A percentile compares a stretch with the other conserved stretches of the same genome.
phyloP scores from a whole-genome alignment of 2,888 invertebrate species.

The Apoda limacodes region DNA sequence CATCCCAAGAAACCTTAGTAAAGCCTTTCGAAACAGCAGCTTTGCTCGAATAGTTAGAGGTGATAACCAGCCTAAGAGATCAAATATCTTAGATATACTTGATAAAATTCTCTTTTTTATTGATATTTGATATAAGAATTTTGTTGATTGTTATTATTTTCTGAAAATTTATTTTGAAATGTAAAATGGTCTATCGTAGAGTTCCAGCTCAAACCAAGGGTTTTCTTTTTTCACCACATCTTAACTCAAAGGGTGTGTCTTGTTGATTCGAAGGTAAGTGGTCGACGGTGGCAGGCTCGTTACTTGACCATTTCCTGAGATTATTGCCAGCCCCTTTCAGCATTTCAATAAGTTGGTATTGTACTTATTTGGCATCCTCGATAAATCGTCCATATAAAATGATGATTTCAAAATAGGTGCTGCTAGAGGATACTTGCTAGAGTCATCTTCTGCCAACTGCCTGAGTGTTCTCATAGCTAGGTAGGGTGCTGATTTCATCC shows the following conservation, averaged over 20 bases:
- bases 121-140: neutral
- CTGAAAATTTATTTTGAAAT: no score
- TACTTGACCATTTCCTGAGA: no score
- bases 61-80: slow-evolving; percentile 15
- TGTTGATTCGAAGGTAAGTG: no score
- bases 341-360: slow-evolving; percentile 7
- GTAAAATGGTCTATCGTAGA: slow-evolving; percentile 7
- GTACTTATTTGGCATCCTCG: neutral
- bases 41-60: slow-evolving; percentile 10
- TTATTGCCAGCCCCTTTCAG: slow-evolving; percentile 13
- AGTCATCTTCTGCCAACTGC: no score
- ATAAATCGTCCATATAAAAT: slow-evolving; percentile 10
- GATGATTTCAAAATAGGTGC: neutral
- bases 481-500: slow-evolving; percentile 5
- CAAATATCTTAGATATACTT: slow-evolving; percentile 13
- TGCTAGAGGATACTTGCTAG: slow-evolving; percentile 4
- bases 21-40: slow-evolving; percentile 8
- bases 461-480: slow-evolving; percentile 10
- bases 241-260: slow-evolving; percentile 10
- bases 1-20: no score
- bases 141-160: slow-evolving; percentile 2
- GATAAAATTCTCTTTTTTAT: slow-evolving; percentile 9
- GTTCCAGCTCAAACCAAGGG: slow-evolving; percentile 11
- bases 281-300: no score
- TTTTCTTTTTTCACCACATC: slow-evolving; percentile 8